A percentile compares a stretch with the other conserved stretches of the same genome.
Conservation (phyloP, 1,140 invertebrate species). For the Neoseiulus cucumeris region DNA sequence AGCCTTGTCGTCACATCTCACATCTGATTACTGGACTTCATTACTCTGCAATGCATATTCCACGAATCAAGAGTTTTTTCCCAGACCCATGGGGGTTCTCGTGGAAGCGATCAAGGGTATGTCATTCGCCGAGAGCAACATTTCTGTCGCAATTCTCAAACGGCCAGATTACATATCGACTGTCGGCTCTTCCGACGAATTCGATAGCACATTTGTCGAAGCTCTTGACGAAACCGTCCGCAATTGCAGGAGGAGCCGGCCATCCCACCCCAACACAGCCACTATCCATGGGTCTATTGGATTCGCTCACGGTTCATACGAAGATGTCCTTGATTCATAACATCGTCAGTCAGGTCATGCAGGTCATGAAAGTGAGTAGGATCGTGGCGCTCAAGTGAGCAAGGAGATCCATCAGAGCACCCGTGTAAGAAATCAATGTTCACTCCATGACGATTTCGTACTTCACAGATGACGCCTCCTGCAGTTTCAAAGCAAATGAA, state of each 20-base stretch:
- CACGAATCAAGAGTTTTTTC: slow-evolving; percentile 32
- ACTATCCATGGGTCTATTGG: slow-evolving; percentile 70
- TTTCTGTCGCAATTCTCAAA: no score
- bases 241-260: neutral
- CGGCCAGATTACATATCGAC: no score
- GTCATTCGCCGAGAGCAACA: slow-evolving; percentile 10
- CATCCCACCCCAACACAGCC: slow-evolving; percentile 44
- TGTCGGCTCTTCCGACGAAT: no score
- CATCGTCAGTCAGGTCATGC: slow-evolving; percentile 69
- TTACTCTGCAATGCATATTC: slow-evolving; percentile 72
- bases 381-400: slow-evolving; percentile 49
- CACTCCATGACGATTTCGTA: no score
- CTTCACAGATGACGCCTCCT: neutral
- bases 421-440: no score
- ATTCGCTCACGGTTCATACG: slow-evolving; percentile 84
- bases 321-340: slow-evolving; percentile 95
- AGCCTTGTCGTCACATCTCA: slow-evolving; percentile 36
- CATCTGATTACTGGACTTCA: slow-evolving; percentile 66
- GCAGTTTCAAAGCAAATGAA: neutral
- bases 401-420: no score
- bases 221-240: no score
- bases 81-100: slow-evolving; percentile 60
- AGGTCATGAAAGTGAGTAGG: slow-evolving; percentile 32
- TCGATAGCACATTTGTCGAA: no score
- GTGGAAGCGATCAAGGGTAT: slow-evolving; percentile 67